phyloP scores from a whole-genome alignment of 2,888 invertebrate genomes.

The Drosophila sordidula region DNA sequence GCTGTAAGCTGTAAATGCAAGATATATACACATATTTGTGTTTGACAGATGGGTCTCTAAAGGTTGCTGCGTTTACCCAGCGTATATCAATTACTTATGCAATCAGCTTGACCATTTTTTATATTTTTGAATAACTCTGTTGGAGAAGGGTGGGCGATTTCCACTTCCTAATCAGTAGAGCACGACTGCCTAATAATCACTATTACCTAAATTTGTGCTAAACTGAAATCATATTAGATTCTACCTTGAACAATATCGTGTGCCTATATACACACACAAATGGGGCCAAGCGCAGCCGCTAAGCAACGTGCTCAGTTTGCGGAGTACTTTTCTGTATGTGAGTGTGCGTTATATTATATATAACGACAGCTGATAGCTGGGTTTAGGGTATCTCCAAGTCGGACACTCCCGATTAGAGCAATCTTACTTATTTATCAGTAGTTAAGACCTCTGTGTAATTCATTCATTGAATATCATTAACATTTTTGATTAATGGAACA shows the following conservation, averaged over 20 bases:
- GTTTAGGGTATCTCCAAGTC: too few relatives aligned
- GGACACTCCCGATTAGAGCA: too few relatives aligned
- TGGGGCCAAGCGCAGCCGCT: neutral
- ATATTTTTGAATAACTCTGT: neutral
- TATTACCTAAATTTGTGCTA: neutral
- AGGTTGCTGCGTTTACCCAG: neutral
- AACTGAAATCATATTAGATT: constrained; percentile 6
- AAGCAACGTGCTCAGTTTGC: too few relatives aligned
- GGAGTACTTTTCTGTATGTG: too few relatives aligned
- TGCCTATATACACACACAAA: neutral
- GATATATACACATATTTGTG: neutral
- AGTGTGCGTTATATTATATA: too few relatives aligned
- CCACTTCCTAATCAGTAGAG: constrained; percentile 11
- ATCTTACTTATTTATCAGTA: too few relatives aligned
- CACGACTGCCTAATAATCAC: constrained; percentile 26
- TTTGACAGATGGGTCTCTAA: neutral
- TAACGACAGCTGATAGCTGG: too few relatives aligned
- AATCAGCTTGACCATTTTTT: neutral
- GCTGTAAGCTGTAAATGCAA: neutral
- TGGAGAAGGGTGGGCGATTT: neutral
- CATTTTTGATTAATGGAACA: too few relatives aligned
- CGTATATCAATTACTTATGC: constrained; percentile 5
- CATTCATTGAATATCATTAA: too few relatives aligned
- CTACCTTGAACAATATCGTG: constrained; percentile 11
- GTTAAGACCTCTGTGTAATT: too few relatives aligned